A percentile compares a stretch with the other conserved stretches of the same genome.
Conservation (phyloP, 2,797 vertebrate species). For the Sphenodon punctatus region DNA sequence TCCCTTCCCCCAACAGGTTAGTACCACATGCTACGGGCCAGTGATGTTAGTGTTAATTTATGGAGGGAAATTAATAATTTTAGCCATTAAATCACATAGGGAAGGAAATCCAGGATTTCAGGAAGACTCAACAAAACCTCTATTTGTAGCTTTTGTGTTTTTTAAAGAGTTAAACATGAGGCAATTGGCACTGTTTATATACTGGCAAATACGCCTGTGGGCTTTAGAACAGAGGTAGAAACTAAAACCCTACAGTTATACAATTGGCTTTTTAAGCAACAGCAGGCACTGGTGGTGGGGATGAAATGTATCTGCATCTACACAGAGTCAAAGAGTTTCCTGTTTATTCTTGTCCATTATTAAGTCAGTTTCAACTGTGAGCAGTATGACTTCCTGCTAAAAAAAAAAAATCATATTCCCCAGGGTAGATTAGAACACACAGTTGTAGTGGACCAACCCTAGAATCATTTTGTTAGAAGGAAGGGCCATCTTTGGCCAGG, state of each 20-base stretch:
- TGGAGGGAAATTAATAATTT: not conserved
- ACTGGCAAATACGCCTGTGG: not conserved
- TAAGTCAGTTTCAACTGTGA: not conserved
- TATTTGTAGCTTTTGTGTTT: not conserved
- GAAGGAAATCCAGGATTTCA: not conserved
- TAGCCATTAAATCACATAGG: not conserved
- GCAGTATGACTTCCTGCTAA: not conserved
- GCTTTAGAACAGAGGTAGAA: not conserved
- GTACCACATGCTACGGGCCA: too few relatives aligned
- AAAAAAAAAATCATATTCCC: not conserved
- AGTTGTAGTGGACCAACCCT: too few relatives aligned
- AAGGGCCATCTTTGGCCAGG: not conserved
- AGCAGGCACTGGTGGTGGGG: too few relatives aligned
- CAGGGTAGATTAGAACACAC: not conserved
- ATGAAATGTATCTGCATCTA: not conserved
- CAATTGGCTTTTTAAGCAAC: too few relatives aligned
- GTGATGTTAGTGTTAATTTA: too few relatives aligned
- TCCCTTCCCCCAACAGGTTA: too few relatives aligned
- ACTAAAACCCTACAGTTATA: too few relatives aligned
- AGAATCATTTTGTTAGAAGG: not conserved
- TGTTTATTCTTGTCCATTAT: not conserved
- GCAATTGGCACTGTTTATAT: not conserved
- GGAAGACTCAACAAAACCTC: not conserved
- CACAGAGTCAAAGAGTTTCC: not conserved
- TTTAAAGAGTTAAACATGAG: not conserved